Base-by-base conservation (phyloP, 2,888 invertebrate species). In the Odontocerum albicorne region DNA sequence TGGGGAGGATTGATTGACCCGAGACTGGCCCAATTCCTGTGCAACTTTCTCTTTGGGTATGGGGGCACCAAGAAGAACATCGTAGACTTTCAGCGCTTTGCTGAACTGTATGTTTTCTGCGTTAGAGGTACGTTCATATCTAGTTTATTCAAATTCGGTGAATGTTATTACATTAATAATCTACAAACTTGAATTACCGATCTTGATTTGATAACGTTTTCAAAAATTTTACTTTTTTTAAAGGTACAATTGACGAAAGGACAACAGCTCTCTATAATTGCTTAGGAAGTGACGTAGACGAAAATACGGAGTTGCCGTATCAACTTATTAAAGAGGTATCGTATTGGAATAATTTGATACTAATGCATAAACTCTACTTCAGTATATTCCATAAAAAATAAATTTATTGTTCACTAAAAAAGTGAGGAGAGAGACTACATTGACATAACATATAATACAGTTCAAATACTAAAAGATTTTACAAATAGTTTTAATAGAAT, bases 1-100 rank as follows among this genome's bases (percentile, higher is more conserved):
- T 87, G 87, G 87, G 84, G 85, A 33, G 78, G 81, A 1, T 82
- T 83, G 65, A 84, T 87, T 70, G 87, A 87, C 66, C 79, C 83
- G 1, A 75, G 86, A 3, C 68, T 87, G 45, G 81, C 84, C 31
- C 84, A 85, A 68, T 85, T 84, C 66, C 79, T 86, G 22, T 81
- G 81, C 19, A 86, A 86, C 68, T 87, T 82, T 67, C 72, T 87
- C 50, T 87, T 85, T 70, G 83, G 82, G 39, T 77, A 75, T 13
- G 80, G 81, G 0, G 68, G 73, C 31, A 66, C 75, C 64, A 79
- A 81, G 65, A 64, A 72, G 2, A 65, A 68, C 1, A 74, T 78
- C 0, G 82, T 82, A 2, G 83, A 82, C 62, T 77, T 87, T 66
- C 83, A 81, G 65, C 73, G 80, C 61, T 87, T 86, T 66, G 85